Conservation (phyloP, 2,113 vertebrate genomes). For the Odocoileus virginianus region DNA sequence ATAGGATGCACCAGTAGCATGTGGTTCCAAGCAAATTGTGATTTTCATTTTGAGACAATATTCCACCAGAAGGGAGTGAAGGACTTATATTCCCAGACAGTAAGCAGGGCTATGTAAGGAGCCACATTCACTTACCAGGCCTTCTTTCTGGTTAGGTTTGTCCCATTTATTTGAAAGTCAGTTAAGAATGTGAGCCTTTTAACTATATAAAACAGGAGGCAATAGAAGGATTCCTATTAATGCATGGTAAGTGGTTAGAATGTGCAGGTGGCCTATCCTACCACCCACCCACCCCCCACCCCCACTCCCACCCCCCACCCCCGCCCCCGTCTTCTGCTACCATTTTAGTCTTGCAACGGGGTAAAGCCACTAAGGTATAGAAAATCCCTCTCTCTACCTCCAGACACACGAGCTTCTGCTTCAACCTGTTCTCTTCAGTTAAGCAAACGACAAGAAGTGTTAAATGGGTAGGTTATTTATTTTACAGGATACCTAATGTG, state of each 20-base stretch:
- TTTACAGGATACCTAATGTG: constrained; percentile 35
- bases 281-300: too few relatives aligned
- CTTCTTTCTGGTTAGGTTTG: constrained; percentile 1
- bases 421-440: neutral
- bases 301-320: too few relatives aligned
- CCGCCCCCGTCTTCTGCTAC: neutral
- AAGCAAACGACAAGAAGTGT: neutral
- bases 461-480: constrained; percentile 36
- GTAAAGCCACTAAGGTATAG: constrained; percentile 26
- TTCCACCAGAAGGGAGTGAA: constrained; percentile 40
- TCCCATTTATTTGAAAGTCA: constrained; percentile 42
- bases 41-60: constrained; percentile 53
- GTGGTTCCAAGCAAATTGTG: constrained; percentile 63
- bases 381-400: constrained; percentile 52
- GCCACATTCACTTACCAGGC: neutral
- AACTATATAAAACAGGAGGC: constrained; percentile 1
- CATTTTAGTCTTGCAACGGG: neutral
- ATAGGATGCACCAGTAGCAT: constrained; percentile 36
- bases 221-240: constrained; percentile 28
- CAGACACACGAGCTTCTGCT: constrained; percentile 36
- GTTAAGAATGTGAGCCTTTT: constrained; percentile 9
- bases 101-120: neutral
- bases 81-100: neutral
- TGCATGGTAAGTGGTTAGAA: constrained; percentile 50
- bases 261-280: neutral